Base-by-base conservation (phyloP, 2,113 vertebrate genomes). In the Chrysochloris asiatica region DNA sequence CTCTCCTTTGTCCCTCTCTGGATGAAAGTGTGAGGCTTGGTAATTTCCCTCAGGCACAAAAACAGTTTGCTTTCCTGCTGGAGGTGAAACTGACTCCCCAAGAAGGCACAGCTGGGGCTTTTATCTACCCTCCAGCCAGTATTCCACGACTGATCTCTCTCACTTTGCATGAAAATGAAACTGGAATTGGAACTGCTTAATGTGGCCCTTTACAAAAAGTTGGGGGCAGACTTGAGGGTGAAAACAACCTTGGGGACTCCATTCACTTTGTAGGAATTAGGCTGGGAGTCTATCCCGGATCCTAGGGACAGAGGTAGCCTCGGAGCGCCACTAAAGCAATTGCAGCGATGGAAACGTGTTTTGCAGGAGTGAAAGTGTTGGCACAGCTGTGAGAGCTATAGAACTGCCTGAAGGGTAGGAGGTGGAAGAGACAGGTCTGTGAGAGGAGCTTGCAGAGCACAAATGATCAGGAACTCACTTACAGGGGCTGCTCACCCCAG, bases 101-200 rank as follows among this genome's bases (percentile, higher is more conserved):
- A 56, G 90, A 83, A 54, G 77, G 41, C 90, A 65, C 96, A 95
- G 95, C 95, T 96, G 96, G 93, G 95, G 93, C 92, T 96, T 95
- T 96, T 89, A 89, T 92, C 92, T 59, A 14, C 93, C 61, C 95
- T 89, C 54, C 93, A 94, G 95, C 80, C 92, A 9, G 89, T 2
- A 36, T 21, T 0, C 1, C 1, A 69, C 1, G 17, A 90, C 82
- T 78, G 76, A 56, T 36, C 86, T 75, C 93, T 93, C 81, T 91
- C 81, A 85, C 91, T 96, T 95, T 93, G 93, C 95, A 92, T 95
- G 93, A 95, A 93, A 95, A 96, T 91, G 90, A 87, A 91, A 78
- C 63, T 54, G 56, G 63, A 50, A 82, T 33, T 8, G 59, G 90
- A 76, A 90, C 79, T 36, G 54, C 61, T 69, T 69, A 26, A 22